phyloP scores from a whole-genome alignment of 2,113 vertebrate species.

The Platysteira castanea region DNA sequence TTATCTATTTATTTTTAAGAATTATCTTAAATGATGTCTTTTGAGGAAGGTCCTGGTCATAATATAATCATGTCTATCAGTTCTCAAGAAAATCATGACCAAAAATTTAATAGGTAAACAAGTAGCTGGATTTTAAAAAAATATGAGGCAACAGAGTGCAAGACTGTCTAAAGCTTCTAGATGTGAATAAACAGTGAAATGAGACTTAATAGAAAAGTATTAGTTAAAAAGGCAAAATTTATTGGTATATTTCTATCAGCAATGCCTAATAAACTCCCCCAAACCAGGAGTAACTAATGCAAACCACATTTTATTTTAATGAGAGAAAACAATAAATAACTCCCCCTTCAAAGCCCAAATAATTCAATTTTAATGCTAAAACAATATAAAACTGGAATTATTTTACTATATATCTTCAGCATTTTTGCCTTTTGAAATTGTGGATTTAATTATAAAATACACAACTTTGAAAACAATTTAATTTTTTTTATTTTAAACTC shows the following conservation, averaged over 20 bases:
- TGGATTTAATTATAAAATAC: background rate
- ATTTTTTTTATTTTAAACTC: background rate
- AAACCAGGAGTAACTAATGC: background rate
- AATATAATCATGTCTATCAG: background rate
- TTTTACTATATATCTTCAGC: background rate
- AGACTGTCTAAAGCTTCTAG: background rate
- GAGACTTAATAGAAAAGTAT: background rate
- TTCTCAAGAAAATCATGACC: background rate
- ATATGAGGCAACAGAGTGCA: background rate
- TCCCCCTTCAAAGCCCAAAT: background rate
- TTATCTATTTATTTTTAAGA: background rate
- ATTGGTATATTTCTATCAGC: background rate
- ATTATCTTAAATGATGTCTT: background rate
- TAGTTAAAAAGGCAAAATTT: background rate
- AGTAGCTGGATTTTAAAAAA: background rate
- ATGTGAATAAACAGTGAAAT: background rate
- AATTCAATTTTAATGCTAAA: background rate
- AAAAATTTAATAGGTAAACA: background rate
- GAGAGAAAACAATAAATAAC: background rate
- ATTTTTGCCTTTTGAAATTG: background rate
- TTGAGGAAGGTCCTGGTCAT: background rate
- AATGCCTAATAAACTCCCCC: background rate
- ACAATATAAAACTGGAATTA: background rate
- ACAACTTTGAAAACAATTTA: background rate
- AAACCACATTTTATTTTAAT: background rate